phyloP scores from a whole-genome alignment of 2,113 vertebrate species.

The Callorhinus ursinus region DNA sequence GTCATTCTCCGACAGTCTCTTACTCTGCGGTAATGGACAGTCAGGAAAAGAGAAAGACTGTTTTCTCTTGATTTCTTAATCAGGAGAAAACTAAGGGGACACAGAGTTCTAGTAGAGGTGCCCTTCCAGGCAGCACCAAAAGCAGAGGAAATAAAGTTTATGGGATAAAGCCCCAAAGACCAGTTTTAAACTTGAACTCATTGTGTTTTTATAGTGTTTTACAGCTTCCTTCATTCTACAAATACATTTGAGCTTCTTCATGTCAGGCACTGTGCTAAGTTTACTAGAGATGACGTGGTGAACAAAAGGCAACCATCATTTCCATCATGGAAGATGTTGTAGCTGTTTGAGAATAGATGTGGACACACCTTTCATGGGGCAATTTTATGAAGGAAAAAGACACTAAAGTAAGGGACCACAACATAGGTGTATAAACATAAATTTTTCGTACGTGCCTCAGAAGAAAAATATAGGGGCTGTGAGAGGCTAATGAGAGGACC shows the following conservation, averaged over 20 bases:
- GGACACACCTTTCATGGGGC: not conserved
- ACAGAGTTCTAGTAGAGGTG: not conserved
- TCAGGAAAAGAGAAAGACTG: not conserved
- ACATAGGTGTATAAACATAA: not conserved
- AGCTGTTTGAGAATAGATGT: not conserved
- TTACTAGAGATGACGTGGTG: not conserved
- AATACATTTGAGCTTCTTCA: not conserved
- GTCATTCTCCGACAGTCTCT: not conserved
- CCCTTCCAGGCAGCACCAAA: not conserved
- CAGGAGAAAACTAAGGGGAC: not conserved
- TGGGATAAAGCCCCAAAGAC: not conserved
- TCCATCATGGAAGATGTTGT: not conserved
- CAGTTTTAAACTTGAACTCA: not conserved
- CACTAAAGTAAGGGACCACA: not conserved
- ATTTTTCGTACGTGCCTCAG: not conserved
- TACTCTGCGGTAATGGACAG: not conserved
- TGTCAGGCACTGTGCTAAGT: not conserved
- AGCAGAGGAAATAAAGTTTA: not conserved
- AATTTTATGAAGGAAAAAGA: not conserved
- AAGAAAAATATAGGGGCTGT: not conserved
- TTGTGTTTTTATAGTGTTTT: not conserved
- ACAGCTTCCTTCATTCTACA: not conserved
- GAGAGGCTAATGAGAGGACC: not conserved
- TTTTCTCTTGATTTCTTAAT: not conserved
- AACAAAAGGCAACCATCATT: not conserved